Conservation (phyloP, 2,113 vertebrate species). For the Ammodytes dubius region DNA sequence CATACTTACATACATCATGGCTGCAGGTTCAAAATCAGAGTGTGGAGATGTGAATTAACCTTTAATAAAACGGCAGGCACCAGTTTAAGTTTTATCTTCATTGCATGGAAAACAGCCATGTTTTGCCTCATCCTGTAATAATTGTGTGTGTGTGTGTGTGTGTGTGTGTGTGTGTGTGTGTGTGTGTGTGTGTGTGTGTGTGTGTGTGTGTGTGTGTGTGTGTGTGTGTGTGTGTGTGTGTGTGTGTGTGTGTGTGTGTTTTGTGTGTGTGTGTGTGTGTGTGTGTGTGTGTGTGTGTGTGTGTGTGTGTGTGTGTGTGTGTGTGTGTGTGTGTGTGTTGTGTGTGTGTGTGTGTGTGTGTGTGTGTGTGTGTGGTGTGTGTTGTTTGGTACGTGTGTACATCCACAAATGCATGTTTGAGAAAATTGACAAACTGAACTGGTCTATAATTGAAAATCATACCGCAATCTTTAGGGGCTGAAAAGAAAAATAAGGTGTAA, state of each 20-base stretch:
- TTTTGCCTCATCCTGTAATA: conserved; percentile 22
- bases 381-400: background rate
- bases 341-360: too few species aligned
- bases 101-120: conserved; percentile 50
- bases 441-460: background rate
- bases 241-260: background rate
- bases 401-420: background rate
- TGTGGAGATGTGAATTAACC: conserved; percentile 45
- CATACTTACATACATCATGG: conserved; percentile 4
- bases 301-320: background rate
- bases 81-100: conserved; percentile 52
- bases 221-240: too few species aligned
- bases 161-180: background rate
- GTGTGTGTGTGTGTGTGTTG: too few species aligned
- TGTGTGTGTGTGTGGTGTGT: background rate
- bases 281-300: background rate
- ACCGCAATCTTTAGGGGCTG: background rate
- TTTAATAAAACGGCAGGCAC: conserved; percentile 46
- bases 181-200: too few species aligned
- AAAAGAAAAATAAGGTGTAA: background rate
- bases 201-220: too few species aligned
- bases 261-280: background rate
- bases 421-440: background rate
- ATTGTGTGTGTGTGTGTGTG: conserved; percentile 23
- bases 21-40: conserved; percentile 21